Evolutionary conservation across 2,888 invertebrate species (phyloP), one percentile per base, ranked within the genome.

Genomic region (Cerastoderma edule): DNA sequence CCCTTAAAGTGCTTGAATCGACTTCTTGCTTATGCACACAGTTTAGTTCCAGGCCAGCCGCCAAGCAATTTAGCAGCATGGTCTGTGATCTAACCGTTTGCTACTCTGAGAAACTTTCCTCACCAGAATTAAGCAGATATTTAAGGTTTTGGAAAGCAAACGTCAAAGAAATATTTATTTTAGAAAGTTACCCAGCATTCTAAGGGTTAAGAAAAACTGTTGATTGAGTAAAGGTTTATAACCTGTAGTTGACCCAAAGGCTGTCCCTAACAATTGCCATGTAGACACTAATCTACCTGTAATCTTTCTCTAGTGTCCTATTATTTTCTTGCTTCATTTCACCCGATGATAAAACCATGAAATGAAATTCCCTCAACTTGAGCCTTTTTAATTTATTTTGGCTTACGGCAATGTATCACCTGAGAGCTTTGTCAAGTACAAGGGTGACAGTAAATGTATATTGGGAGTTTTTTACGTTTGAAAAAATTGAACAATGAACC

Each of bases 301-400:
- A 60, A 60, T 60, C 60, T 60, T 22, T 60, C 39, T 6, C 39
- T 60, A 60, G 60, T 60, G 39, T 60, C 60, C 39, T 60, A 60
- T 60, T 60, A 60, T 60, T 60, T 60, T 60, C 39, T 60, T 39
- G 39, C 24, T 60, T 39, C 60, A 60, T 60, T 60, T 60, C 60
- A 60, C 30, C 56, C 13, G n/a, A 24, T 35, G 60, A 39, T 27
- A 28, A 24, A 53, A 53, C 28, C 27, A 56, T 32, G n/a, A 60
- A 27, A 60, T 10, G 39, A 60, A 60, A 39, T 24, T 33, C 63
- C 53, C 27, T 72, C 60, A 65, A 72, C 71, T 56, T 68, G 63
- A 39, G 56, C 60, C 22, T 39, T 57, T 73, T 77, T 67, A 77
- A 73, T 73, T 73, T 73, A 73, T 70, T 77, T 77, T 69, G 50